Evolutionary conservation across 1,140 invertebrate genomes (phyloP).

Genomic region (Saccostrea echinata): DNA sequence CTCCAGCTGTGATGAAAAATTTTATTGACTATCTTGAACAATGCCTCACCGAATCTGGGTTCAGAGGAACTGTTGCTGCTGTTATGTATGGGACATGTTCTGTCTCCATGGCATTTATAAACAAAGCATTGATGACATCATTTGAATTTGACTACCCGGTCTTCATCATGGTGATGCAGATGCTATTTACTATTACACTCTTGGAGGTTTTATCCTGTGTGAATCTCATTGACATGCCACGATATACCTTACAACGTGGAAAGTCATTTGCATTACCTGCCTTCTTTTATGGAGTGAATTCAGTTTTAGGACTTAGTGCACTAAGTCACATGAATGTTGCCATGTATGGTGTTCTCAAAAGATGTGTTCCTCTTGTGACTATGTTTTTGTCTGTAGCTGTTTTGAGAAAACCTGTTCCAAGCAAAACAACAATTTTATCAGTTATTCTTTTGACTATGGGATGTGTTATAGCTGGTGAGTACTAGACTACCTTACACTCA

Average conservation of each 20-base stretch:
- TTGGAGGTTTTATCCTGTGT: conserved; percentile 72
- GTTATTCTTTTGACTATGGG: conserved; percentile 79
- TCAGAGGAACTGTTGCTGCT: conserved; percentile 72
- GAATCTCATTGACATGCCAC: conserved; percentile 73
- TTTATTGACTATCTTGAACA: neutral
- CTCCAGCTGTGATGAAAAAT: conserved; percentile 34
- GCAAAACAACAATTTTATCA: conserved; percentile 74
- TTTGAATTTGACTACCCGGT: conserved; percentile 81
- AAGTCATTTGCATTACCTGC: conserved; percentile 79
- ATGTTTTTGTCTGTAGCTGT: conserved; percentile 79
- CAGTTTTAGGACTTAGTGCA: conserved; percentile 80
- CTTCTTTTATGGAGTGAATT: conserved; percentile 80
- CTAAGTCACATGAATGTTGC: conserved; percentile 82
- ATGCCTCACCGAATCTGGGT: conserved; percentile 9
- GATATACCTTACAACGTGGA: conserved; percentile 76
- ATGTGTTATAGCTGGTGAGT: conserved; percentile 81
- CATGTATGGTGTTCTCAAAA: conserved; percentile 82
- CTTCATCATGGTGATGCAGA: conserved; percentile 80
- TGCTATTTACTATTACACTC: conserved; percentile 78
- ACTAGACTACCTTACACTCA: too few relatives aligned
- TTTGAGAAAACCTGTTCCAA: conserved; percentile 78
- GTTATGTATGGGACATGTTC: conserved; percentile 80
- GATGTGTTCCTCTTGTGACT: conserved; percentile 81
- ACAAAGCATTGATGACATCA: conserved; percentile 80
- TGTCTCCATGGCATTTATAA: conserved; percentile 81